Percentiles rank a stretch among this genome's conserved stretches.
Conservation (phyloP, 2,888 invertebrate species). For the Lasius fuliginosus region DNA sequence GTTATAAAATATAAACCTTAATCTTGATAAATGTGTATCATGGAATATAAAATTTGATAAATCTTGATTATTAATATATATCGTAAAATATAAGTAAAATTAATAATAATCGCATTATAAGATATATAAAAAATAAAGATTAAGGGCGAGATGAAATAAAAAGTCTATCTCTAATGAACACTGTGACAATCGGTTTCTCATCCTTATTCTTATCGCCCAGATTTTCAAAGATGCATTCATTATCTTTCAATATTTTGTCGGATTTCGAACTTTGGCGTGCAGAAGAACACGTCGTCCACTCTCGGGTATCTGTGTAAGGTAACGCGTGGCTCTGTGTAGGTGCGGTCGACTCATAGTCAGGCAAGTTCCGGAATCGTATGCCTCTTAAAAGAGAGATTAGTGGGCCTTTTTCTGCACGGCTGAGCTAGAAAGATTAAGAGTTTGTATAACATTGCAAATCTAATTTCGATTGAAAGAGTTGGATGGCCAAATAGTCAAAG, state of each 20-base stretch:
- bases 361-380: background rate
- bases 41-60: background rate
- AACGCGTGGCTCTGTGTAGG: background rate
- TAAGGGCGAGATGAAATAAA: background rate
- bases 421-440: background rate
- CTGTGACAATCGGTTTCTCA: conserved; percentile 57
- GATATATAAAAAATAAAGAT: background rate
- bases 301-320: background rate
- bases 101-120: background rate
- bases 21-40: background rate
- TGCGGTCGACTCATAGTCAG: background rate
- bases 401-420: background rate
- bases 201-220: conserved; percentile 49
- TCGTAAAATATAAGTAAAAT: background rate
- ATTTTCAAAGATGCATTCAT: conserved; percentile 53
- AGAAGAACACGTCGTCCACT: background rate
- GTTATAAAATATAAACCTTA: conserved; percentile 5
- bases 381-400: background rate
- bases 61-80: background rate
- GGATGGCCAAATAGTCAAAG: too few species aligned
- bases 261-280: background rate
- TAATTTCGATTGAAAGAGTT: too few species aligned
- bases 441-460: too few species aligned
- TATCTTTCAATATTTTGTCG: background rate
- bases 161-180: background rate